Conservation (phyloP, 1,140 invertebrate genomes). For the Aleiodes sp. region DNA sequence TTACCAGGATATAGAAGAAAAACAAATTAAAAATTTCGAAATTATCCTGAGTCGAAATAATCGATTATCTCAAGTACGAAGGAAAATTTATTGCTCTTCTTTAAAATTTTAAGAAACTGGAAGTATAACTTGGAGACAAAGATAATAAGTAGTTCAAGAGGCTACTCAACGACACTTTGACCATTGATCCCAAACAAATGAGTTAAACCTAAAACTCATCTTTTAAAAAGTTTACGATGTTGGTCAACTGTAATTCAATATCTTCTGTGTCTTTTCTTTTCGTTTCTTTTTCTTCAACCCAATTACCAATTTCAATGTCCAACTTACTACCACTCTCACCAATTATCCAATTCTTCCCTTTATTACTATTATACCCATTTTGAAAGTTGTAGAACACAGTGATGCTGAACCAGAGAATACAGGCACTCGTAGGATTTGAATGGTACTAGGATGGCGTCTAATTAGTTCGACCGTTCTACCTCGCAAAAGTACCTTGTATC, state of each 20-base stretch:
- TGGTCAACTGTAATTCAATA: constrained; percentile 8
- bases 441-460: background rate
- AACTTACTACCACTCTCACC: background rate
- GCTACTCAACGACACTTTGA: constrained; percentile 11
- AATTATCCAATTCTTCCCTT: constrained; percentile 4
- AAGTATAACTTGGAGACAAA: background rate
- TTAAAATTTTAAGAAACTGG: background rate
- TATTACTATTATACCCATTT: background rate
- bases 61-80: background rate
- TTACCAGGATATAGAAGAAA: constrained; percentile 6
- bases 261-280: background rate
- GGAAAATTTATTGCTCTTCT: background rate
- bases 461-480: background rate
- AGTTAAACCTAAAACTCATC: background rate
- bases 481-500: background rate
- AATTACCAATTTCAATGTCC: constrained; percentile 2
- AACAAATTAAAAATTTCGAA: background rate
- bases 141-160: constrained; percentile 8
- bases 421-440: background rate
- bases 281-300: background rate
- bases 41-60: background rate
- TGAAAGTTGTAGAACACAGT: background rate
- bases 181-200: background rate
- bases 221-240: background rate
- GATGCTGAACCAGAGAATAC: constrained; percentile 1